Base-by-base conservation (phyloP, 2,113 vertebrate species). In the Dinomys branickii region DNA sequence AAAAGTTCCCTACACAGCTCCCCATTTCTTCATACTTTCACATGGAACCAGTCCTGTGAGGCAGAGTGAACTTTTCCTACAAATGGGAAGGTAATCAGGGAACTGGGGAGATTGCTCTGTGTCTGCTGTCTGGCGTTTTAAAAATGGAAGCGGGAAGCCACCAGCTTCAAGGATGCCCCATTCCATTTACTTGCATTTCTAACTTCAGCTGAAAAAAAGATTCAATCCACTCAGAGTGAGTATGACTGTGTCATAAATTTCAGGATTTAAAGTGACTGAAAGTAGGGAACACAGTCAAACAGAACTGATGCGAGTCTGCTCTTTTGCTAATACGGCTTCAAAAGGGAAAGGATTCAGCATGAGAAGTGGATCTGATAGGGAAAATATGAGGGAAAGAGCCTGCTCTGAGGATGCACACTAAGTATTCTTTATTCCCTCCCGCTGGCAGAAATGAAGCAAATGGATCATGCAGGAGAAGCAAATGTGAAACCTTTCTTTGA, bases 361-460 rank as follows among this genome's bases (percentile, higher is more conserved):
- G 20, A 54, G 88, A 41, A 85, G 52, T 69, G 38, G 19, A 44
- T 89, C 50, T 87, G 75, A 87, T 19, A 20, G 44, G 84, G 58
- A 38, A 56, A 41, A 87, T 4, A 67, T 3, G 17, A 50, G 44
- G n/a, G 73, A 58, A 88, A 88, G 44, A 93, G 84, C n/a, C 56
- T 50, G 7, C 13, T 4, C 3, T 3, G 1, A 85, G 22, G 38
- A 35, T 4, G 61, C 33, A 8, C 28, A 35, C 5, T 22, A 56
- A 96, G 5, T 80, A 65, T 84, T 77, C 88, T 92, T 94, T 65
- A 67, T 85, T 92, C 93, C 54, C 26, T 93, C 44, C 87, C 91
- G 93, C 52, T 61, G 93, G 95, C 96, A 97, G 87, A 98, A 90
- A 69, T 75, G 59, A 38, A 85, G 78, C 44, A 88, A 96, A 94